Base-by-base conservation (phyloP, 1,140 invertebrate species). In the Drosophila aff. region DNA sequence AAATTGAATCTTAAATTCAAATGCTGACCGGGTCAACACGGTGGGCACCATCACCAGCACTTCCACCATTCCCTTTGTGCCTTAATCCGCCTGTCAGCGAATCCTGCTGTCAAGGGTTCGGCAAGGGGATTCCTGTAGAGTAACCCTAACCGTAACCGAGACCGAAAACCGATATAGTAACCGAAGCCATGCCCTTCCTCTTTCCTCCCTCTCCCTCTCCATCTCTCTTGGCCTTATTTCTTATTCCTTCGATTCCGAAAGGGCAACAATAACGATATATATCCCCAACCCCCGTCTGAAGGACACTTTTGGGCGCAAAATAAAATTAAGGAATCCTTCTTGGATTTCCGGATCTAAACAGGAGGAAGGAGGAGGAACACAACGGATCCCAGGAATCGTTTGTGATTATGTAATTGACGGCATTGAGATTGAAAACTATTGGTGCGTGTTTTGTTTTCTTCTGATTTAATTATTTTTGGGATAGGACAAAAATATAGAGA, bases 11-110 rank as follows among this genome's bases (percentile, higher is more conserved):
- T 50, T 18, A 21, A 50, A 23, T 36, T 15, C 41, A 16, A 36
- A 26, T 43, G 13, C 7, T 21, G 61, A 64, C 46, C 40, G 71
- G 82, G 81, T 85, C 81, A 85, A 28, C 59, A 65, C 36, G 13
- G 31, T 79, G 65, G 64, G 71, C 58, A 16, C 46, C 44, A 4
- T 3, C 43, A 63, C 63, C 60, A 8, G 63, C 50, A 66, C 63
- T 71, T 10, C 73, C 57, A 55, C 53, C 31, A 23, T 64, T 60
- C 11, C 66, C 73, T 73, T 69, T 84, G 59, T 77, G 73, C 66
- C 77, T 77, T 81, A 84, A 85, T 84, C 67, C 73, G 77, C 73
- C 66, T 68, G 81, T 79, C 81, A 58, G 58, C 77, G 58, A 64
- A 57, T 83, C 52, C 58, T 46, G 59, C 46, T 31, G 65, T 53